Conservation (phyloP, 2,113 vertebrate genomes). For the Platysteira castanea region DNA sequence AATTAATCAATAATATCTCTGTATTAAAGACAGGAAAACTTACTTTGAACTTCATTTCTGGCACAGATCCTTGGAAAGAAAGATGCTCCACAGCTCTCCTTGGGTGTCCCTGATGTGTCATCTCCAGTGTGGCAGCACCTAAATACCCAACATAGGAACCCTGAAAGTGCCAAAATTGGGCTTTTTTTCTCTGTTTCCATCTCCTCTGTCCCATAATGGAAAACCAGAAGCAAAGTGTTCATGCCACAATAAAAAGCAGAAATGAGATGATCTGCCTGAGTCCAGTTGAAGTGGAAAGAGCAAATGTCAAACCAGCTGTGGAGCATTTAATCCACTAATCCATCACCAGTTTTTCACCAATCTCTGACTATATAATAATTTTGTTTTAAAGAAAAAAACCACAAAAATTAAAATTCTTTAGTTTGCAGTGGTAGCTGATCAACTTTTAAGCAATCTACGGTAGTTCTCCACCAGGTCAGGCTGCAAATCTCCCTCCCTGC, state of each 20-base stretch:
- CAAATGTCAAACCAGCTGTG: neutral
- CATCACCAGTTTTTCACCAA: neutral
- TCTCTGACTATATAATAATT: neutral
- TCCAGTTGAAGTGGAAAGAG: neutral
- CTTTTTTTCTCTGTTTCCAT: neutral
- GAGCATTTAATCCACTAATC: neutral
- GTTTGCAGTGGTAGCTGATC: neutral
- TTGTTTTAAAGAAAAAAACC: neutral
- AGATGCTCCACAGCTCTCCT: neutral
- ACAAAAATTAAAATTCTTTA: neutral
- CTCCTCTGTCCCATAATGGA: neutral
- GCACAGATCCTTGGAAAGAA: neutral
- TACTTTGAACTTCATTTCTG: neutral
- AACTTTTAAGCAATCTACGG: neutral
- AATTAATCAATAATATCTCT: neutral
- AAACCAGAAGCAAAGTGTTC: neutral
- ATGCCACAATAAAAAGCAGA: neutral
- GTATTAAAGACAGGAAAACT: neutral
- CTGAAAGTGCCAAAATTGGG: neutral
- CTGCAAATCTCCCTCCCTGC: neutral
- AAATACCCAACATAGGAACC: accelerated
- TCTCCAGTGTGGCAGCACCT: neutral
- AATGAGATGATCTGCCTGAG: neutral
- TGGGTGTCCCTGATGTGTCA: neutral
- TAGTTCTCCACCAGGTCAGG: neutral